phyloP scores from a whole-genome alignment of 2,113 vertebrate species.

The Polypterus senegalus region DNA sequence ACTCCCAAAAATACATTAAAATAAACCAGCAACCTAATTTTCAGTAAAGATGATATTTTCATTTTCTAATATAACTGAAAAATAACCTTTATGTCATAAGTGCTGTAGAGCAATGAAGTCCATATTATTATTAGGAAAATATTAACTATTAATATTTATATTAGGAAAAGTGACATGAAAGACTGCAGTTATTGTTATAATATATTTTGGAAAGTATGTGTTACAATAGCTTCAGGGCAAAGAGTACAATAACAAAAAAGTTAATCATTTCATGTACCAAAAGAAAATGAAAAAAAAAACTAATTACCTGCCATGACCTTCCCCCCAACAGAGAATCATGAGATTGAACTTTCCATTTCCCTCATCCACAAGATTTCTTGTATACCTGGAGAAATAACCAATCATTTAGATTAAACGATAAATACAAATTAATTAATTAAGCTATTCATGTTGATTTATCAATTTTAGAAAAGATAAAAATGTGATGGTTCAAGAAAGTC shows the following conservation, averaged over 20 bases:
- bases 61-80: not conserved
- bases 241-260: not conserved
- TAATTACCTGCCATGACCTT: constrained; percentile 93
- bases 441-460: too few species aligned
- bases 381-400: constrained; percentile 59
- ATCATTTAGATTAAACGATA: not conserved
- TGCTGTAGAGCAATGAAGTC: too few species aligned
- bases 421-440: not conserved
- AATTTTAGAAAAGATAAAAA: too few species aligned
- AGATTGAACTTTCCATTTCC: constrained; percentile 96
- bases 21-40: not conserved
- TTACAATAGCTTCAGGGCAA: too few species aligned
- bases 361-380: constrained; percentile 84
- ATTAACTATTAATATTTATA: too few species aligned
- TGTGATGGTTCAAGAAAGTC: too few species aligned
- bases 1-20: too few species aligned
- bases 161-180: too few species aligned
- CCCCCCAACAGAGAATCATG: constrained; percentile 96
- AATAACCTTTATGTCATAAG: not conserved
- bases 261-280: not conserved
- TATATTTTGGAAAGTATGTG: too few species aligned
- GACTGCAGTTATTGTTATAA: too few species aligned
- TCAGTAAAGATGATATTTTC: not conserved
- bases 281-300: not conserved
- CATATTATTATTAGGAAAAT: too few species aligned